Evolutionary conservation across 2,113 vertebrate species (phyloP), one percentile per base, ranked within the genome.

Genomic region (Hippopotamus amphibius): DNA sequence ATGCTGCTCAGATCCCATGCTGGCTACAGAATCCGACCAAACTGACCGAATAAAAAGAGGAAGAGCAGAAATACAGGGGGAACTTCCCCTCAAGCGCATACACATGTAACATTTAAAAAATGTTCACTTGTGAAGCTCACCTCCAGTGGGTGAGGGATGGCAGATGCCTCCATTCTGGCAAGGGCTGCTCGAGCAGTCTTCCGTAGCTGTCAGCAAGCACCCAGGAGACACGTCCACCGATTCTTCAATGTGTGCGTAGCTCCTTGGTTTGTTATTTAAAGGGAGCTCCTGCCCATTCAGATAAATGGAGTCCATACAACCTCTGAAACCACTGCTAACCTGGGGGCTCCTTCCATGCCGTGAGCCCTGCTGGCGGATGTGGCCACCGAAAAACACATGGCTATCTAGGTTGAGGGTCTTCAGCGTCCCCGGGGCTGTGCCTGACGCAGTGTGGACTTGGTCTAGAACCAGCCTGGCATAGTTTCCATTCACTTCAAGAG

Each of bases 391-490:
- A 97, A 99, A 99, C 55, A 99, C 98, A 0, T 98, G 98, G 97
- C 99, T 99, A 88, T 99, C 99, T 2, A 99, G 98, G 98, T 99
- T 99, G 41, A 99, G 99, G 4, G 99, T 99, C 48, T 99, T 99
- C 87, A 99, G 99, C 0, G 99, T 99, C 33, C 99, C 99, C 0
- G 99, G 99, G 11, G 99, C 99, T 3, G 99, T 99, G 87, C 99
- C 99, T 0, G 99, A 99, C 0, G 99, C 99, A 2, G 99, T 99
- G 71, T 99, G 99, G 21, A 99, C 99, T 50, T 99, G 98, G 97
- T 99, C 99, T 81, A 99, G 98, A 95, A 99, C 99, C 90, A 99
- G 98, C 59, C 99, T 99, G 5, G 99, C 99, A 0, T 99, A 99
- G 97, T 99, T 99, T 1, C 99, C 99, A 0, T 99, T 99, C 95